Evolutionary conservation across 1,140 invertebrate species (phyloP).

Genomic region (Drosophila azteca): DNA sequence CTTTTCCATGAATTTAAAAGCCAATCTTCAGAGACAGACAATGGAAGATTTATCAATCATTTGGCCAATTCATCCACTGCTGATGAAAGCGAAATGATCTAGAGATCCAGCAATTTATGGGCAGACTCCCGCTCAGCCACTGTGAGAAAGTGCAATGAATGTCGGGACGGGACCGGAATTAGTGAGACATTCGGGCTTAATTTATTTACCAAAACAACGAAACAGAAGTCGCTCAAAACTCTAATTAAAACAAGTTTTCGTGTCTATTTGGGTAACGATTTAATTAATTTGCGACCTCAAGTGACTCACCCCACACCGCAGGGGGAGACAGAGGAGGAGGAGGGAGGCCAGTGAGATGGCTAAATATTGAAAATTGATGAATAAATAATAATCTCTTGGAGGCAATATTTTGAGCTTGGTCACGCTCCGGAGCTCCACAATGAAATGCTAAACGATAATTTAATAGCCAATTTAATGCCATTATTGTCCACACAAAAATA

Average conservation of each 20-base stretch:
- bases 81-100: constrained; percentile 22
- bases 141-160: constrained; percentile 61
- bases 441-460: constrained; percentile 62
- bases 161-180: constrained; percentile 20
- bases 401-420: constrained; percentile 44
- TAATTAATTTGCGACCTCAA: constrained; percentile 18
- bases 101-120: constrained; percentile 13
- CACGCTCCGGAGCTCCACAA: constrained; percentile 52
- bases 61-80: constrained; percentile 14
- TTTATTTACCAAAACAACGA: constrained; percentile 41
- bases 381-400: constrained; percentile 47
- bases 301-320: constrained; percentile 28
- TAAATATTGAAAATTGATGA: constrained; percentile 26
- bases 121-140: not conserved
- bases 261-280: constrained; percentile 17
- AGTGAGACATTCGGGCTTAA: constrained; percentile 10
- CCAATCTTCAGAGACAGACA: constrained; percentile 3
- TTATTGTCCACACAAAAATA: constrained; percentile 50
- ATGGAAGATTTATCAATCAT: constrained; percentile 14
- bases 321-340: too few species aligned
- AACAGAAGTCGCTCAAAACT: constrained; percentile 25
- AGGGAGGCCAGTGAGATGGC: constrained; percentile 6
- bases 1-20: constrained; percentile 38
- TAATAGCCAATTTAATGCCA: constrained; percentile 71
- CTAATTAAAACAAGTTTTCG: constrained; percentile 52